Conservation (phyloP, 2,888 invertebrate species). For the Hypena proboscidalis region DNA sequence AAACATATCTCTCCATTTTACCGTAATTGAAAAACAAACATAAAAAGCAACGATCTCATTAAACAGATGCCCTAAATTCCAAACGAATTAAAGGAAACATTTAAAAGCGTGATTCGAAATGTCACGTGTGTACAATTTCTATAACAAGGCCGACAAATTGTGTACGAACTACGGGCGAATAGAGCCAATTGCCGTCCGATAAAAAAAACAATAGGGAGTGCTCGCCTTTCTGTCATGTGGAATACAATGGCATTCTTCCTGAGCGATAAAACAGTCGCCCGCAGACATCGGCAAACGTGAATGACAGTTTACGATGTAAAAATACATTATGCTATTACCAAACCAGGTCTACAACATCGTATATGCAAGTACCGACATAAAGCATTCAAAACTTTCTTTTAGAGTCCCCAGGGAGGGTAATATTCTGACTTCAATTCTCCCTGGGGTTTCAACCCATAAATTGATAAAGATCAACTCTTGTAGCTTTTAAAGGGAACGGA, state of each 20-base stretch:
- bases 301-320: slow-evolving; percentile 52
- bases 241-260: slow-evolving; percentile 50
- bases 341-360: slow-evolving; percentile 45
- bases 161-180: slow-evolving; percentile 36
- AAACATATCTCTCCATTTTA: not conserved
- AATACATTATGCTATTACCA: slow-evolving; percentile 46
- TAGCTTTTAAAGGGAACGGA: slow-evolving; percentile 55
- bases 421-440: slow-evolving; percentile 69
- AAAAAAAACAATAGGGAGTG: slow-evolving; percentile 48
- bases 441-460: slow-evolving; percentile 65
- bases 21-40: not conserved
- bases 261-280: slow-evolving; percentile 52
- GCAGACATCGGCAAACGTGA: slow-evolving; percentile 46
- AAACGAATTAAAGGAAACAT: not conserved
- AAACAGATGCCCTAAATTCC: not conserved
- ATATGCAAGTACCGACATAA: slow-evolving; percentile 60
- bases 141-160: slow-evolving; percentile 36
- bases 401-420: slow-evolving; percentile 64
- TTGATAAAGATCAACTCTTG: slow-evolving; percentile 77
- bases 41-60: not conserved
- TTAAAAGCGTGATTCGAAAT: slow-evolving; percentile 2
- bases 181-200: slow-evolving; percentile 45
- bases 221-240: slow-evolving; percentile 43
- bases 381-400: slow-evolving; percentile 76
- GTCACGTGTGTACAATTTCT: slow-evolving; percentile 21